These are phyloP conservation scores for Garrulus glandarius DNA, from an alignment of 2,797 vertebrate genomes.

Conservation along the genomic window DNA sequence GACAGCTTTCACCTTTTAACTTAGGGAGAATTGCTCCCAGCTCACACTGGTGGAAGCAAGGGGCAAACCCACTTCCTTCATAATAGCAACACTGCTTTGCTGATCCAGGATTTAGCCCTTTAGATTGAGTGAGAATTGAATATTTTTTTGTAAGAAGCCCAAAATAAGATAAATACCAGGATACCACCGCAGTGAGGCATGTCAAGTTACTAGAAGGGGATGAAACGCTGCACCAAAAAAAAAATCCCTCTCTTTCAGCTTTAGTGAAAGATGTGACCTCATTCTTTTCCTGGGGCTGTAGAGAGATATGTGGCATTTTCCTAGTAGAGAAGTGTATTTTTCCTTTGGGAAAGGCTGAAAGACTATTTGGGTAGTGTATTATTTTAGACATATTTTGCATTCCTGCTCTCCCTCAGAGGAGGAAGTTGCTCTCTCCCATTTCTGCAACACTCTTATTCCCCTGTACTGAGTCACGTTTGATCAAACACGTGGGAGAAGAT, in stretches of 20 bases:
- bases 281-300: slow-evolving; percentile 23
- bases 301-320: slow-evolving; percentile 27
- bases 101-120: background rate
- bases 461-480: background rate
- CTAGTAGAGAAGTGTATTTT: slow-evolving; percentile 12
- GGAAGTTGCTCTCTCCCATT: background rate
- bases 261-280: slow-evolving; percentile 31
- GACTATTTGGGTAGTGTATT: slow-evolving; percentile 30
- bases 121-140: background rate
- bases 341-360: slow-evolving; percentile 28
- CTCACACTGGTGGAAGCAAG: background rate
- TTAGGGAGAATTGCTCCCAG: background rate
- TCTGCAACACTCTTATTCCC: background rate
- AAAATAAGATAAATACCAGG: background rate
- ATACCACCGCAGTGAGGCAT: background rate
- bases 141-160: background rate
- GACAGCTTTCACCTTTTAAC: slow-evolving; percentile 26
- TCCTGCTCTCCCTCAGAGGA: background rate
- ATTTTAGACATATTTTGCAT: slow-evolving; percentile 39
- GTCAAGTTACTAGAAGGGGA: background rate
- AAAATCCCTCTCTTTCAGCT: background rate
- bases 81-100: background rate
- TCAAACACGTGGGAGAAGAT: background rate
- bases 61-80: background rate
- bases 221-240: background rate